Evolutionary conservation across 2,888 invertebrate genomes (phyloP).

Genomic region (Neoaliturus tenellus): DNA sequence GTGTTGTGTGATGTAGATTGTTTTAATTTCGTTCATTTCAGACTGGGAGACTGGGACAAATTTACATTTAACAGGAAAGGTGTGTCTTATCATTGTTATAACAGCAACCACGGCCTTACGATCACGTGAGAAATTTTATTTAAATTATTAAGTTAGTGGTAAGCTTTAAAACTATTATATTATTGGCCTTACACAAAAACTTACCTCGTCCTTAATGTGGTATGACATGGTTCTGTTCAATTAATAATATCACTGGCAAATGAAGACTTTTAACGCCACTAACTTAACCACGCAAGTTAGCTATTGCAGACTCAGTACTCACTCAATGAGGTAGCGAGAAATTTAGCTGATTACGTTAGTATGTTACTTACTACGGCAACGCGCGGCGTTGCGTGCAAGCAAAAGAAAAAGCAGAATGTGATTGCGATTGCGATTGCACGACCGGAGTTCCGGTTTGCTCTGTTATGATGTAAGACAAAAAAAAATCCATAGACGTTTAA

Average conservation of each 20-base stretch:
- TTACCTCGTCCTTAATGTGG: constrained; percentile 63
- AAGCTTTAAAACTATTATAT: no score
- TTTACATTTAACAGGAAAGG: background rate
- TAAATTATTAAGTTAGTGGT: background rate
- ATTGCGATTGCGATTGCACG: background rate
- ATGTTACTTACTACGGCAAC: background rate
- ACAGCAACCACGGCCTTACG: background rate
- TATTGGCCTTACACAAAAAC: constrained; percentile 20
- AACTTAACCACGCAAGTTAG: background rate
- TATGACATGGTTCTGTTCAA: constrained; percentile 57
- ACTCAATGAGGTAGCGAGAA: background rate
- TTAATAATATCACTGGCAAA: background rate
- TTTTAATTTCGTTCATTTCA: no score
- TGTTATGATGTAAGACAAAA: background rate
- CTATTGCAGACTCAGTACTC: background rate
- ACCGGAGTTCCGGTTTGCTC: background rate
- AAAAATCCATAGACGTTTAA: background rate
- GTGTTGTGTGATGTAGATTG: no score
- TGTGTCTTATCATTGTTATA: background rate
- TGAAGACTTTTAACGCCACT: background rate
- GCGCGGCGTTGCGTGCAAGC: no score
- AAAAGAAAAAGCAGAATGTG: background rate
- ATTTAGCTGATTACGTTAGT: background rate
- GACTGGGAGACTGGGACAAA: no score
- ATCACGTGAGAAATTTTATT: background rate